Percentiles rank a stretch among this genome's conserved stretches.
phyloP scores from a whole-genome alignment of 1,140 invertebrate species.

The Adoxophyes honmai region DNA sequence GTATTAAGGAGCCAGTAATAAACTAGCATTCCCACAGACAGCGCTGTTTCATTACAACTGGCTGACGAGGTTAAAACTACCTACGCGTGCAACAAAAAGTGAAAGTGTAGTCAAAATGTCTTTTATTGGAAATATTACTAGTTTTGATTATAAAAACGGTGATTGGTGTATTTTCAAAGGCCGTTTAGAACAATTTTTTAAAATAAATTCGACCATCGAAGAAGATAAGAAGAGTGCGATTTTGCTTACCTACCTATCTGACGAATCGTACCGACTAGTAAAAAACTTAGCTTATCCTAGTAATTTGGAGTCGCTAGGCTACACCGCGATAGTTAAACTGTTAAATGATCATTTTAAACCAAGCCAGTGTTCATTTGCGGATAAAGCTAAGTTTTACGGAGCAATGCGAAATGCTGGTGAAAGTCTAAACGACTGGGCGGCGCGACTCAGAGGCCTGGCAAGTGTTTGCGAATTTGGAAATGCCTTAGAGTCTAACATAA shows the following conservation, averaged over 20 bases:
- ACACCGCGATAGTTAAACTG: conserved; percentile 8
- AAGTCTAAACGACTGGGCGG: conserved; percentile 21
- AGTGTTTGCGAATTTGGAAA: conserved; percentile 15
- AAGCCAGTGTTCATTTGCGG: conserved; percentile 18
- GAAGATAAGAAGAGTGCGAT: conserved; percentile 15
- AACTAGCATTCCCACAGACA: too few species aligned
- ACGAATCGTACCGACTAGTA: conserved; percentile 20
- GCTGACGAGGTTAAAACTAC: background rate
- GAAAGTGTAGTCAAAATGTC: background rate
- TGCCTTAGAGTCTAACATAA: conserved; percentile 16
- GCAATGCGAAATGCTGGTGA: conserved; percentile 16
- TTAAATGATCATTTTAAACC: conserved; percentile 20
- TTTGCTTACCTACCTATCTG: conserved; percentile 17
- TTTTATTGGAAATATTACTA: conserved; percentile 16
- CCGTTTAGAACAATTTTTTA: conserved; percentile 17
- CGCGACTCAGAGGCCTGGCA: conserved; percentile 18
- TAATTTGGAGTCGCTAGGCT: conserved; percentile 1
- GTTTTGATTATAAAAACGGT: conserved; percentile 17
- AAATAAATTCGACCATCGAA: conserved; percentile 6
- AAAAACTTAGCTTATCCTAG: conserved; percentile 19
- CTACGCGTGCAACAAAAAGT: background rate
- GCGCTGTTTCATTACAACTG: too few species aligned
- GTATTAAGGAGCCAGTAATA: too few species aligned
- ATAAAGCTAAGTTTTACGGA: conserved; percentile 18
- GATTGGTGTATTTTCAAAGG: conserved; percentile 21